Conservation (phyloP, 2,113 vertebrate species). For the Muntiacus reevesi region DNA sequence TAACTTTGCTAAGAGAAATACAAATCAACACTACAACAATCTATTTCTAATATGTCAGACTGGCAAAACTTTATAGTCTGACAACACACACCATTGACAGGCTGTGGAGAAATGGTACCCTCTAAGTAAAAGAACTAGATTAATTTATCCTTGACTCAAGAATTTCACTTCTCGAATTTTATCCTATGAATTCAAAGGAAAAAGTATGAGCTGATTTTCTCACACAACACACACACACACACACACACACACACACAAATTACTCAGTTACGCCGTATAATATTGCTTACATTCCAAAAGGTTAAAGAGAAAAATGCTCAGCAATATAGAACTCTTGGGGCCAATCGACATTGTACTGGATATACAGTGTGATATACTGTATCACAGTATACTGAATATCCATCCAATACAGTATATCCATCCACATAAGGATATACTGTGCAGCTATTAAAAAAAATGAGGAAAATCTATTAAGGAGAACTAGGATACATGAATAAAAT, state of each 20-base stretch:
- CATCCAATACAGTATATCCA: not conserved
- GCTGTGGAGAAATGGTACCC: not conserved
- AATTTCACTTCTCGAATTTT: constrained; percentile 19
- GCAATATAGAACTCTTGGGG: not conserved
- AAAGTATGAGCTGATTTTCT: constrained; percentile 5
- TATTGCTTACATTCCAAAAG: not conserved
- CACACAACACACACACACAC: not conserved
- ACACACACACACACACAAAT: not conserved
- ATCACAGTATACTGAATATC: not conserved
- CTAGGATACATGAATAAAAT: not conserved
- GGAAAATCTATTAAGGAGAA: not conserved
- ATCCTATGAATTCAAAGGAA: not conserved
- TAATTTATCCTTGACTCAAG: not conserved
- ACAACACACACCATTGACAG: not conserved
- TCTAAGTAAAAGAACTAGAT: not conserved
- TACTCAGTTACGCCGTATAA: not conserved
- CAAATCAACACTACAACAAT: not conserved
- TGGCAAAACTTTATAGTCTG: not conserved
- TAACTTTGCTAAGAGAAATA: not conserved
- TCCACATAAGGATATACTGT: not conserved
- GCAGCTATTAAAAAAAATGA: not conserved
- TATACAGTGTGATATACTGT: not conserved
- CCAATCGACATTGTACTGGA: not conserved
- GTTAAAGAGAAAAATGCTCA: not conserved
- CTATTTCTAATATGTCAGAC: not conserved